Percentiles rank a stretch among this genome's conserved stretches.
Conservation (phyloP, 2,113 vertebrate genomes). For the Spheniscus mendiculus region DNA sequence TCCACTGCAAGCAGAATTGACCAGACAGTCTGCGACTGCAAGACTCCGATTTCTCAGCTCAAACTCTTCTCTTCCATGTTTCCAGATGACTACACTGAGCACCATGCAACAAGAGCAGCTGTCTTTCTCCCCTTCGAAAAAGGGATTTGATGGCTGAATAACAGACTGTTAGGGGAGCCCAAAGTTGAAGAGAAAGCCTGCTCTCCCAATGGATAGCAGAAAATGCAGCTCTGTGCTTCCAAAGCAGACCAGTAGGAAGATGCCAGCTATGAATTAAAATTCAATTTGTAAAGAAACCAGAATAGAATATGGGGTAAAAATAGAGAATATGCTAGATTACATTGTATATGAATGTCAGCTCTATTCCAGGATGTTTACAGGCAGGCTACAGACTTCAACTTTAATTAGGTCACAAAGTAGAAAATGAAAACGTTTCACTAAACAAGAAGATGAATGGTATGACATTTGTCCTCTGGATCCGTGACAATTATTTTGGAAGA, state of each 20-base stretch:
- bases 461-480: conserved; percentile 3
- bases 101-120: background rate
- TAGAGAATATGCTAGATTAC: background rate
- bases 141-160: background rate
- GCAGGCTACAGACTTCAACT: background rate
- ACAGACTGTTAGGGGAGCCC: background rate
- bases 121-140: background rate
- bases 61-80: background rate
- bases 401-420: background rate
- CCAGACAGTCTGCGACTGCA: background rate
- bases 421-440: background rate
- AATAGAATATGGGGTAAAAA: background rate
- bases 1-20: background rate
- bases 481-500: background rate
- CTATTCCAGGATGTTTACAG: background rate
- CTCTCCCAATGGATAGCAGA: background rate
- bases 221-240: background rate
- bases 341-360: background rate
- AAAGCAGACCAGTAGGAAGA: background rate
- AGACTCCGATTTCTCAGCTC: background rate
- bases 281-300: background rate
- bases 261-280: background rate
- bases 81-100: background rate
- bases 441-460: background rate
- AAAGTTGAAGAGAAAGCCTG: background rate